A percentile compares a stretch with the other conserved stretches of the same genome.
Conservation (phyloP, 2,797 vertebrate species). For the Tragelaphus eurycerus region DNA sequence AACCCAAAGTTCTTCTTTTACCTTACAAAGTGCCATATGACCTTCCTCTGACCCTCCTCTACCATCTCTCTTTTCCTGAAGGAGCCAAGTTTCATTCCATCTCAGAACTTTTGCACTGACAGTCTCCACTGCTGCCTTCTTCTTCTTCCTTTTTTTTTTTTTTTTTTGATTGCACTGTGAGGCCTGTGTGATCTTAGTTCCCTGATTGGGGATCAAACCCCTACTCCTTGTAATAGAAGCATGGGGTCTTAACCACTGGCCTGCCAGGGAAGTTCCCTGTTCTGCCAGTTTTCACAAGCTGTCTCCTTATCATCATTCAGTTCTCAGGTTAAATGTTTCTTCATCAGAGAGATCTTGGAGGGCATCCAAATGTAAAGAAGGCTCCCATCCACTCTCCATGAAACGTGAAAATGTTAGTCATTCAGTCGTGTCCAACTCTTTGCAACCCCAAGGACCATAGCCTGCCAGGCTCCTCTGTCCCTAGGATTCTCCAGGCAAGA, state of each 20-base stretch:
- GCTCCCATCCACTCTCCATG: not conserved
- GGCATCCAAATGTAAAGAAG: not conserved
- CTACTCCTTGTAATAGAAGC: not conserved
- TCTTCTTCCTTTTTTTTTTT: too few species aligned
- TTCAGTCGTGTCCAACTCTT: not conserved
- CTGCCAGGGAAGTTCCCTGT: not conserved
- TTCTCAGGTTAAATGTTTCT: not conserved
- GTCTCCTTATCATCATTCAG: not conserved
- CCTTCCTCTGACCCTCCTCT: not conserved
- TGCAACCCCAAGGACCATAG: not conserved
- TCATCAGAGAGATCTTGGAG: not conserved
- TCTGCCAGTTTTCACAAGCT: not conserved
- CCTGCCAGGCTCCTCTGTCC: not conserved
- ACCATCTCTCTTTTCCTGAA: not conserved
- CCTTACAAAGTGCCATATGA: not conserved
- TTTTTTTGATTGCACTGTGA: not conserved
- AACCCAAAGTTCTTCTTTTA: not conserved
- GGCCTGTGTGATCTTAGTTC: not conserved
- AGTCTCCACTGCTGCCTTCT: not conserved
- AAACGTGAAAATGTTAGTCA: not conserved
- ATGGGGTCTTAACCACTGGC: not conserved
- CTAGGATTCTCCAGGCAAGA: not conserved
- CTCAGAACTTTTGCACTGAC: not conserved
- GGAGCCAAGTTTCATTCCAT: not conserved
- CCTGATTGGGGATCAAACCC: not conserved